Evolutionary conservation across 1,140 invertebrate species (phyloP).

Genomic region (Odontomachus brunneus): DNA sequence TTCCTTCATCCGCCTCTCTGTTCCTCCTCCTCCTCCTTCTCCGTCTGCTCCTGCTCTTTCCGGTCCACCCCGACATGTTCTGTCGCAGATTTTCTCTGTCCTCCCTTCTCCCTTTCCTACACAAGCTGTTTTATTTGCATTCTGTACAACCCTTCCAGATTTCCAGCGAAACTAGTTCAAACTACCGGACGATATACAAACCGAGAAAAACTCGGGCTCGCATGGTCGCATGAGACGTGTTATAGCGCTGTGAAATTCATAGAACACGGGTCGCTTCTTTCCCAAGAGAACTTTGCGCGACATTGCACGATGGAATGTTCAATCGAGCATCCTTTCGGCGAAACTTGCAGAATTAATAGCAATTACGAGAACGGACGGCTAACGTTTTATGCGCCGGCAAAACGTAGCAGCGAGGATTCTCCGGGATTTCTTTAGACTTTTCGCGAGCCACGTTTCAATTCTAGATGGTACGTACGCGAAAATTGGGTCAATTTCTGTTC

Average conservation of each 20-base stretch:
- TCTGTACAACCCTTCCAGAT: conserved; percentile 72
- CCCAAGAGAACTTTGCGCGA: conserved; percentile 14
- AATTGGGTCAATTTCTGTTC: conserved; percentile 39
- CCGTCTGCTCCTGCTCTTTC: conserved; percentile 24
- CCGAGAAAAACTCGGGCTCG: conserved; percentile 3
- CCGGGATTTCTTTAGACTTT: background rate
- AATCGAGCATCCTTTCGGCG: conserved; percentile 19
- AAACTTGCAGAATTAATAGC: conserved; percentile 29
- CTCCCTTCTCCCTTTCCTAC: conserved; percentile 21
- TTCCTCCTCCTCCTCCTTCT: background rate
- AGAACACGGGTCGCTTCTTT: conserved; percentile 70
- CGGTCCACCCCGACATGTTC: background rate
- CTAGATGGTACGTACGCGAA: background rate
- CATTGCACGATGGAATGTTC: background rate
- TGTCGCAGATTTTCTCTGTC: conserved; percentile 11
- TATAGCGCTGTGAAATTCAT: conserved; percentile 70
- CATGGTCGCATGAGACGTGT: conserved; percentile 29
- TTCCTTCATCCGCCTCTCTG: conserved; percentile 27
- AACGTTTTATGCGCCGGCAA: background rate
- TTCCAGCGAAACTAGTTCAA: conserved; percentile 78
- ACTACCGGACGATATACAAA: conserved; percentile 73
- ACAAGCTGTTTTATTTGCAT: conserved; percentile 78
- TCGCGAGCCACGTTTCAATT: background rate
- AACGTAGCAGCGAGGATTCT: background rate
- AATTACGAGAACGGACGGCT: conserved; percentile 7